Evolutionary conservation across 2,113 vertebrate genomes (phyloP).

Genomic region (Phasianus colchicus): DNA sequence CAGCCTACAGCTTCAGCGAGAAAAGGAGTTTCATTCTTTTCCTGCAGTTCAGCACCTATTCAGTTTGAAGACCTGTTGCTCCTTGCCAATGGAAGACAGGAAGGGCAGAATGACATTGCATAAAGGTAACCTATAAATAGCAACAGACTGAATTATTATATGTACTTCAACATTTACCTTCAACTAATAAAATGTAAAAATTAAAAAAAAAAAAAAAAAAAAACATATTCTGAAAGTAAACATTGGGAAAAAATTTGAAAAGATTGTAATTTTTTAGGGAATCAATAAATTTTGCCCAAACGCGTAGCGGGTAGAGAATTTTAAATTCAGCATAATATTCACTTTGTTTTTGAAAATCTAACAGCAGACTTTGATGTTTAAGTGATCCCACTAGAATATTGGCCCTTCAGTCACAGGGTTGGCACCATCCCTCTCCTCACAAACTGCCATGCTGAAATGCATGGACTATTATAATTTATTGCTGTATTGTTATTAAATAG

Average conservation of each 20-base stretch:
- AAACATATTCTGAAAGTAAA: neutral
- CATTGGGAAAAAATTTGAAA: neutral
- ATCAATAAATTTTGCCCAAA: neutral
- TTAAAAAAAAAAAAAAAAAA: neutral
- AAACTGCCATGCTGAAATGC: neutral
- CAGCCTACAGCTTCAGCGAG: neutral
- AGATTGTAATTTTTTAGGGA: neutral
- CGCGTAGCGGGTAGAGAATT: neutral
- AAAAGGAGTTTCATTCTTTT: neutral
- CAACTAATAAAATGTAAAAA: constrained; percentile 41
- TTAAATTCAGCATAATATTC: neutral
- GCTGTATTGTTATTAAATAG: neutral
- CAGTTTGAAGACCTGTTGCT: neutral
- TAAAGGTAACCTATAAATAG: neutral
- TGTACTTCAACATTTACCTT: constrained; percentile 34
- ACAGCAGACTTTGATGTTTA: neutral
- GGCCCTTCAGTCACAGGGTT: neutral
- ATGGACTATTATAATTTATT: neutral
- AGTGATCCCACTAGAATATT: neutral
- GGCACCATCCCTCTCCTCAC: neutral
- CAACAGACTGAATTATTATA: neutral
- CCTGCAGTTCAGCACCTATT: neutral
- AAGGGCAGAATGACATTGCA: neutral
- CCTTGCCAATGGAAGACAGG: neutral
- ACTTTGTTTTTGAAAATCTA: neutral